These are phyloP conservation scores for Ylistrum balloti DNA, from an alignment of 1,140 invertebrate genomes.

Conservation along the genomic window DNA sequence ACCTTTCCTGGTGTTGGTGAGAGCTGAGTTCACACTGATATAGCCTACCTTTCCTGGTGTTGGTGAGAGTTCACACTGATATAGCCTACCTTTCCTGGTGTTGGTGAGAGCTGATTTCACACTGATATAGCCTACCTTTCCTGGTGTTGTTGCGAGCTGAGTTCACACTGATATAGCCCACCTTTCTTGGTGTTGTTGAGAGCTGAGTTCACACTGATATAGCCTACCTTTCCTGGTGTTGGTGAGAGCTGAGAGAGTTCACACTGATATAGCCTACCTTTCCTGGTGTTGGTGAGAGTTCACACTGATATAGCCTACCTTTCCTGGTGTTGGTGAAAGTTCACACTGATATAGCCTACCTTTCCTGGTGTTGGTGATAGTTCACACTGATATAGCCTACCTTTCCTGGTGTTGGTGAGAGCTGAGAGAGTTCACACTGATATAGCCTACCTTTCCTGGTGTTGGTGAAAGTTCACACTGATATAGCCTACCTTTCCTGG, in stretches of 20 bases:
- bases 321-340: too few species aligned
- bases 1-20: too few species aligned
- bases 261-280: too few species aligned
- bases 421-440: not conserved
- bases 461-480: constrained; percentile 71
- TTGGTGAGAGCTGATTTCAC: too few species aligned
- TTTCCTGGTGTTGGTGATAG: constrained; percentile 64
- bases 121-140: too few species aligned
- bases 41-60: constrained; percentile 71
- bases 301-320: too few species aligned
- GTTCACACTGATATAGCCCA: not conserved
- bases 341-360: not conserved
- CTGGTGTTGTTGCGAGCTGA: too few species aligned
- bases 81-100: too few species aligned
- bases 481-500: constrained; percentile 66
- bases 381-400: constrained; percentile 57
- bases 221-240: too few species aligned
- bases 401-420: constrained; percentile 71
- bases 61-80: constrained; percentile 76
- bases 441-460: not conserved
- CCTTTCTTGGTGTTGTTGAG: constrained; percentile 53
- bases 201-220: too few species aligned
- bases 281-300: too few species aligned
- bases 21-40: not conserved
- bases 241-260: too few species aligned